Evolutionary conservation across 2,797 vertebrate species (phyloP).

Genomic region (Gila robusta): DNA sequence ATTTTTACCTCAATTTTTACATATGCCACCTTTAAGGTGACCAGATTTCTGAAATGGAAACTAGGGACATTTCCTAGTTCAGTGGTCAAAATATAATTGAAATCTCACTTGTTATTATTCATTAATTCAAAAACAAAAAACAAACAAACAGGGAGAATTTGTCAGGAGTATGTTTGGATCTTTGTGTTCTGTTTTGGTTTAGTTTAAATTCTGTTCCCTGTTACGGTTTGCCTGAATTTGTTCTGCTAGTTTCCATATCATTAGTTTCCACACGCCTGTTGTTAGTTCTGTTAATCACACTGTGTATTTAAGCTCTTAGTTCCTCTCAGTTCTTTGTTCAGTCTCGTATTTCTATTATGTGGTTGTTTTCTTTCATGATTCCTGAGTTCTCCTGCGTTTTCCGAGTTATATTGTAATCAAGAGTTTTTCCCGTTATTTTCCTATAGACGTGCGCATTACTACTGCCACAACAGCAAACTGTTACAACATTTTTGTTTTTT

Average conservation of each 20-base stretch:
- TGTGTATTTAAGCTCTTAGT: neutral
- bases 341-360: neutral
- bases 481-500: neutral
- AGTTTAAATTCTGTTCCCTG: neutral
- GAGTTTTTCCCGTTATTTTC: neutral
- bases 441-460: neutral
- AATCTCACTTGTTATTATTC: neutral
- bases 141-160: neutral
- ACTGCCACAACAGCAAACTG: neutral
- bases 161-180: neutral
- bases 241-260: neutral
- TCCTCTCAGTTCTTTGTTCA: neutral
- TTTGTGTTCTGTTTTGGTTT: neutral
- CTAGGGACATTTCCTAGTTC: neutral
- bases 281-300: neutral
- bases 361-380: neutral
- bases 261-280: neutral
- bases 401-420: neutral
- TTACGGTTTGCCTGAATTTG: neutral
- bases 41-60: neutral
- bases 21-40: too few species aligned
- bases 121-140: neutral
- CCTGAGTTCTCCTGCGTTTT: neutral
- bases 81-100: neutral
- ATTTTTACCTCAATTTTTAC: too few species aligned